Conservation (phyloP, 53 echinoderm and acorn worm species). For the Hippasteria phrygiana region DNA sequence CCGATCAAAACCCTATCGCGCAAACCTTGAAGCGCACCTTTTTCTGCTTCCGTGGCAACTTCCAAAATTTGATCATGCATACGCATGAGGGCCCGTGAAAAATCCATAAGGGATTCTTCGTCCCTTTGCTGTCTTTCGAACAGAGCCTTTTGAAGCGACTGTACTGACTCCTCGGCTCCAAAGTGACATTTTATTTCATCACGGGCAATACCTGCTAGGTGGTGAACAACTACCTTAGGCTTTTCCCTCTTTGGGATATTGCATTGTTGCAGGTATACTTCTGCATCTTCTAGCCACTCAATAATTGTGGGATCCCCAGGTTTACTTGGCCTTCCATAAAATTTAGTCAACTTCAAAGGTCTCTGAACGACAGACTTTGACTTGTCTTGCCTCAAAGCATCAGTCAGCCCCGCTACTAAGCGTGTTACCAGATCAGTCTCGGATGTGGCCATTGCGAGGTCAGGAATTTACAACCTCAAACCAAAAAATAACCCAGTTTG, state of each 20-base stretch:
- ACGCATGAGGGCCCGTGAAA: not conserved
- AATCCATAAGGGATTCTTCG: constrained; percentile 2
- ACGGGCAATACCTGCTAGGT: not conserved
- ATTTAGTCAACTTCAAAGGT: constrained; percentile 3
- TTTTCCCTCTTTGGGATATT: not conserved
- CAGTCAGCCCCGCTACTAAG: not conserved
- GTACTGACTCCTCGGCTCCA: constrained; percentile 17
- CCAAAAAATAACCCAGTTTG: not conserved
- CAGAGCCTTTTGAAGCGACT: constrained; percentile 7
- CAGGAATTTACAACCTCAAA: not conserved
- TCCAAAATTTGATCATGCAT: constrained; percentile 21
- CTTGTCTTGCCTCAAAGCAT: constrained; percentile 12
- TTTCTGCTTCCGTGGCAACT: constrained; percentile 19
- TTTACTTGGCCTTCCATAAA: constrained; percentile 6
- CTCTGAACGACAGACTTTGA: not conserved
- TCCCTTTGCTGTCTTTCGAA: constrained; percentile 19
- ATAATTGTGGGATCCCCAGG: constrained; percentile 19
- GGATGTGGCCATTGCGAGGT: not conserved
- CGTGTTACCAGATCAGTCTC: not conserved
- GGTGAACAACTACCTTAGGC: constrained; percentile 4
- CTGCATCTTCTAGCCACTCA: constrained; percentile 24
- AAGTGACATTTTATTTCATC: constrained; percentile 39
- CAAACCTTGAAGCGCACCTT: not conserved
- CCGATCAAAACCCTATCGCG: constrained; percentile 20
- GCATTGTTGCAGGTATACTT: constrained; percentile 7